Evolutionary conservation across 2,888 invertebrate species (phyloP).

Genomic region (Trissoscelio sp.): DNA sequence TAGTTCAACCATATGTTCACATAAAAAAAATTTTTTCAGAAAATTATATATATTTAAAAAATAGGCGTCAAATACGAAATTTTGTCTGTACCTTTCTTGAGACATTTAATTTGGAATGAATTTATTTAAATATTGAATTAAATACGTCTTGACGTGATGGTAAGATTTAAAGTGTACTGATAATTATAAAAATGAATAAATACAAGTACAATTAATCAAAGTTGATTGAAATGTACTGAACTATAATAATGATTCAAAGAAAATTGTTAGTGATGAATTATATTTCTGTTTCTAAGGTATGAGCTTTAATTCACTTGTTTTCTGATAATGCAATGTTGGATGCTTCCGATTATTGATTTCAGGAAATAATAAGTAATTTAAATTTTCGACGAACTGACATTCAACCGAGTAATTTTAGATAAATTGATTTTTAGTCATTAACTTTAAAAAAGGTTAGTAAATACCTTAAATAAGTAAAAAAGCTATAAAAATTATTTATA

Average conservation of each 20-base stretch:
- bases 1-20: no score
- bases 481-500: background rate
- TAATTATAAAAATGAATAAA: no score
- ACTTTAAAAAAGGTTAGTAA: background rate
- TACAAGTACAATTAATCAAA: no score
- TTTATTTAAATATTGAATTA: no score
- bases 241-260: background rate
- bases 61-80: no score
- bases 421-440: conserved; percentile 21
- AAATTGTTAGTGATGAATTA: background rate
- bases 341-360: conserved; percentile 34
- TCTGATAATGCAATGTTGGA: conserved; percentile 13
- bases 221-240: no score
- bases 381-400: conserved; percentile 32
- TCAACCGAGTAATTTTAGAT: conserved; percentile 20
- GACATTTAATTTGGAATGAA: no score
- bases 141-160: no score
- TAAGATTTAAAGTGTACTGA: no score
- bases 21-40: no score
- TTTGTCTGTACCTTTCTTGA: no score
- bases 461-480: background rate
- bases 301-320: conserved; percentile 8
- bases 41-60: no score
- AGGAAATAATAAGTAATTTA: conserved; percentile 29
- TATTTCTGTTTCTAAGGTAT: background rate